Base-by-base conservation (phyloP, 1,140 invertebrate species). In the Drosophila bocqueti region DNA sequence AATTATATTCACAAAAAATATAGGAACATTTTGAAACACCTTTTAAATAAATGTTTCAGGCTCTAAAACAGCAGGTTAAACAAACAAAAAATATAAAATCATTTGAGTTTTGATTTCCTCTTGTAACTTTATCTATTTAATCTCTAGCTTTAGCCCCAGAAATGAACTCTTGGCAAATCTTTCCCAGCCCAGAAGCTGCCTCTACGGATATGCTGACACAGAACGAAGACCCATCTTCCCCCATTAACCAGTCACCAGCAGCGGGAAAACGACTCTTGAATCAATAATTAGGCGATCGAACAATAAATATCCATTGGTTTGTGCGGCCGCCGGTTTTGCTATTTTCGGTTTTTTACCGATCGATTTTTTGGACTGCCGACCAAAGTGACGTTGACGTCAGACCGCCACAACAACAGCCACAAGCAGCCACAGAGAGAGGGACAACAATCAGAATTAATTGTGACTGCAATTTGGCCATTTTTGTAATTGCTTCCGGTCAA, bases 401-500 rank as follows among this genome's bases (percentile, higher is more conserved):
- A 45, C 82, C 68, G 62, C 47, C 77, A 77, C 38, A 81, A 72
- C 55, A 21, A 67, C 34, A 13, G 10, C 21, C 24, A 24, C 24
- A 24, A 24, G 3, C 34, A 13, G 58, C 62, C 62, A 13, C 2
- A 18, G n/a, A 15, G 13, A 34, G 11, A 21, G 16, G 18, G 50
- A 54, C 50, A 68, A 81, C 26, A 76, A 66, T 49, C 63, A 80
- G 74, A 74, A 73, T 79, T 72, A 79, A 86, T 79, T 82, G 79
- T 83, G 76, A 69, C 62, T 76, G 83, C 83, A 87, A 86, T 86
- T 86, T 89, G 72, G 72, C 83, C 83, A 77, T 86, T 86, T 86
- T 87, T 83, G 83, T 86, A 86, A 86, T 86, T 83, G 77, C 68
- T 86, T 86, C 83, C 83, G 83, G 57, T 66, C 68, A 58, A 60